A percentile compares a stretch with the other conserved stretches of the same genome.
These are phyloP conservation scores for Bettongia penicillata DNA, from an alignment of 2,113 vertebrate species.

Conservation along the genomic window DNA sequence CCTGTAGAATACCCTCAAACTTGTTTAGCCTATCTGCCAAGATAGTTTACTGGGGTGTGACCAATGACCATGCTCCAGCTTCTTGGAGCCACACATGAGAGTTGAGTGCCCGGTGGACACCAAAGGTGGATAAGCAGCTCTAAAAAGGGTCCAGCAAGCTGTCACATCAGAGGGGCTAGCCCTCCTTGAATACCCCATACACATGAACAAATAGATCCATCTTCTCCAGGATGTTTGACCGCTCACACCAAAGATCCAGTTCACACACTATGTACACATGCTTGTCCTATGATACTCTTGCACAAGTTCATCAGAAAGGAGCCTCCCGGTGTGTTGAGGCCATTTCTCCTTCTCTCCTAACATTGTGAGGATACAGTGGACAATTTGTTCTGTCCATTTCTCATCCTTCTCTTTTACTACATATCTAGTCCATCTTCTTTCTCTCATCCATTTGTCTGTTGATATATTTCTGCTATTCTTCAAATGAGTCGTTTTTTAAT, in stretches of 20 bases:
- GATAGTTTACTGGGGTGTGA: background rate
- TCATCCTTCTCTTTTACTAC: background rate
- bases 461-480: background rate
- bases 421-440: background rate
- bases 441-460: background rate
- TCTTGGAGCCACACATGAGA: background rate
- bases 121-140: background rate
- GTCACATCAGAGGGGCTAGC: background rate
- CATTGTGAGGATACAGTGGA: background rate
- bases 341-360: background rate
- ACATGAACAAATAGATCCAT: background rate
- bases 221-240: background rate
- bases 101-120: background rate
- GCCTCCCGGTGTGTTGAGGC: background rate
- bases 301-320: background rate
- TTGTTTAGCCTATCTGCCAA: background rate
- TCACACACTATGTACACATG: background rate
- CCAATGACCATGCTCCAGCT: background rate
- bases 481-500: background rate
- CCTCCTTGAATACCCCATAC: background rate
- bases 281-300: background rate
- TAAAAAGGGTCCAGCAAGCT: too few species aligned
- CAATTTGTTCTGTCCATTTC: background rate
- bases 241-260: background rate
- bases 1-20: background rate